A percentile compares a stretch with the other conserved stretches of the same genome.
phyloP scores from a whole-genome alignment of 2,888 invertebrate genomes.

The Drosophila anomelani region DNA sequence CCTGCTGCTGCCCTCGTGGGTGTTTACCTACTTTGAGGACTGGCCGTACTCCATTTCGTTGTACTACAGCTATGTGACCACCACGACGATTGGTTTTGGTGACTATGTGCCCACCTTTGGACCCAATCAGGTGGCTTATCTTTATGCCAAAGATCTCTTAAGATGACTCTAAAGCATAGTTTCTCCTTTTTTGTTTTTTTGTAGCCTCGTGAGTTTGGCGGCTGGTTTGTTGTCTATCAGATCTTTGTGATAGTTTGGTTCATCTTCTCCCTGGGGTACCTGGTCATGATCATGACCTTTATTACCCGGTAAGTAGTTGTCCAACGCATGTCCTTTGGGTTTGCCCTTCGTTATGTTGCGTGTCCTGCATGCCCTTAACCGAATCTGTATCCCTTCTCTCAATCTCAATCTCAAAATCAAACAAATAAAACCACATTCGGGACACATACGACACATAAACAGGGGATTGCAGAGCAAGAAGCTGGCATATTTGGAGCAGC shows the following conservation, averaged over 20 bases:
- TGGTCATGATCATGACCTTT: slow-evolving; percentile 95
- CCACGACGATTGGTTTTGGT: slow-evolving; percentile 96
- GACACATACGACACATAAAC: slow-evolving; percentile 47
- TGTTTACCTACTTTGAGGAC: slow-evolving; percentile 93
- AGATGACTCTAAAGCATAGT: background rate
- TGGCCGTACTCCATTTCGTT: slow-evolving; percentile 94
- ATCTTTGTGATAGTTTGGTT: slow-evolving; percentile 94
- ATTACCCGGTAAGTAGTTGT: slow-evolving; percentile 87
- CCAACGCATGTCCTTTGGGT: slow-evolving; percentile 40
- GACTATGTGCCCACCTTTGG: slow-evolving; percentile 91
- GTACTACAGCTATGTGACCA: slow-evolving; percentile 94
- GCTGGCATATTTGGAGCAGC: slow-evolving; percentile 90
- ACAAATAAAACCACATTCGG: slow-evolving; percentile 15
- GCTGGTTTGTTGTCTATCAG: slow-evolving; percentile 90
- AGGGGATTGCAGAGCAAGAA: slow-evolving; percentile 88
- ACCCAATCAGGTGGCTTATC: slow-evolving; percentile 77
- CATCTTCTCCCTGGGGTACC: slow-evolving; percentile 95
- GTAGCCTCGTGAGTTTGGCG: slow-evolving; percentile 85
- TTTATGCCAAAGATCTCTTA: too few species aligned
- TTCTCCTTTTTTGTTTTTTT: background rate
- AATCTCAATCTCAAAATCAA: background rate
- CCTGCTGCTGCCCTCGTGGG: slow-evolving; percentile 93
- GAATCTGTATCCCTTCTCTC: slow-evolving; percentile 13
- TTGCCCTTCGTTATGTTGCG: slow-evolving; percentile 14
- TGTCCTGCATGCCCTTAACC: slow-evolving; percentile 40